Evolutionary conservation across 2,888 invertebrate species (phyloP), one percentile per base, ranked within the genome.

Genomic region (Pandemis heparana): DNA sequence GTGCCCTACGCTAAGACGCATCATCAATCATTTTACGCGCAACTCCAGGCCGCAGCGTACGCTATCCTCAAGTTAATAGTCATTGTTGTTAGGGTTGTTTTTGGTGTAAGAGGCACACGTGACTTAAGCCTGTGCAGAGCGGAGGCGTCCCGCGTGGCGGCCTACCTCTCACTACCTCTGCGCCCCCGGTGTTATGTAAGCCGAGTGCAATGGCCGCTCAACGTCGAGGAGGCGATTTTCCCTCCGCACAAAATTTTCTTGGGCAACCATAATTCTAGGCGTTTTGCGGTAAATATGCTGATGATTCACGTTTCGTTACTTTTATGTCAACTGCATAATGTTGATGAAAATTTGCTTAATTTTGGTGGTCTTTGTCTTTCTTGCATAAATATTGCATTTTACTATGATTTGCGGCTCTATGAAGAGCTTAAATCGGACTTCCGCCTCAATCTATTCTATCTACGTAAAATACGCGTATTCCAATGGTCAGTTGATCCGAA

Each of bases 141-240:
- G 71, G 51, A 7, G 70, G 12, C 38, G 10, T 75, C 71, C 56
- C 71, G 77, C 77, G 79, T 78, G 83, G 78, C 82, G 82, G 85
- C 86, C 85, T 88, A 89, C 92, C 89, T 90, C 91, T 88, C 82
- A 84, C 84, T 88, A 89, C 90, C 87, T 89, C 91, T 92, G 90
- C 86, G 83, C 87, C 90, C 92, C 92, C 89, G 87, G 92, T 93
- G 84, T 93, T 94, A 92, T 88, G 87, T 93, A 94, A 92, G 89
- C 81, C 83, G 92, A 85, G 93, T 91, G 92, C 93, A 93, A 93
- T 93, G 93, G 92, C 93, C 94, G 91, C 88, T 85, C 82, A 89
- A 89, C 83, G 86, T 84, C 82, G 83, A 86, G 85, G 85, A 85
- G 86, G 87, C 82, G 85, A 82, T 85, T 85, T 85, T 85, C 82